Evolutionary conservation across 64 coral and sea anemone species (phyloP).

Genomic region (Montipora capricornis): DNA sequence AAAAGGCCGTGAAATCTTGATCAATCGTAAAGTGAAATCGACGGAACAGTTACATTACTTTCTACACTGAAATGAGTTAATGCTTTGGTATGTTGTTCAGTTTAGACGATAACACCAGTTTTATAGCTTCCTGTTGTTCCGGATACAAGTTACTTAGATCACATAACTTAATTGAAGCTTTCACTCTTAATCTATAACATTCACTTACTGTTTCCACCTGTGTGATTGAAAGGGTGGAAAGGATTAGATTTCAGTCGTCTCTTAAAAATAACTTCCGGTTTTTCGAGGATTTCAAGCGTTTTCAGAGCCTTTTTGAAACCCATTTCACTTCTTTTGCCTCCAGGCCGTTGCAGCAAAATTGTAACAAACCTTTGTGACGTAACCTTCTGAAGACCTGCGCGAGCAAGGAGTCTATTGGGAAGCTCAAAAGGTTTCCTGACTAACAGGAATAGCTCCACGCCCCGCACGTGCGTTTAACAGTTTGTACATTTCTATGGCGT

Average conservation of each 20-base stretch:
- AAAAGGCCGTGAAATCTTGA: too few relatives aligned
- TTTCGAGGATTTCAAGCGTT: conserved; percentile 83
- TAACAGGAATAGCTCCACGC: too few relatives aligned
- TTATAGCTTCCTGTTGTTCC: too few relatives aligned
- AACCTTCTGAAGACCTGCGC: not conserved
- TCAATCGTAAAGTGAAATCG: too few relatives aligned
- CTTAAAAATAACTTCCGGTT: conserved; percentile 81
- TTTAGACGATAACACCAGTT: too few relatives aligned
- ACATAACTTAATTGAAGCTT: not conserved
- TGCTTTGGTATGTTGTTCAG: too few relatives aligned
- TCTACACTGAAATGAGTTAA: too few relatives aligned
- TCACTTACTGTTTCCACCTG: conserved; percentile 39
- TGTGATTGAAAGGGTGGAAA: conserved; percentile 67
- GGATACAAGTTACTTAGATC: not conserved
- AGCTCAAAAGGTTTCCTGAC: too few relatives aligned
- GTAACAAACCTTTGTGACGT: conserved; percentile 32
- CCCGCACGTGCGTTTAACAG: too few relatives aligned
- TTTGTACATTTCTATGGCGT: not conserved
- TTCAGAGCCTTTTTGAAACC: conserved; percentile 61
- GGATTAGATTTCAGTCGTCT: conserved; percentile 63
- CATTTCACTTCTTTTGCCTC: not conserved
- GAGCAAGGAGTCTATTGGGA: not conserved
- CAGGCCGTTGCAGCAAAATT: not conserved
- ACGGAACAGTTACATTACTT: too few relatives aligned
- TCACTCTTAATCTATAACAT: not conserved